These are phyloP conservation scores for Polypedilum vanderplanki DNA, from an alignment of 1,140 invertebrate genomes.

Conservation along the genomic window DNA sequence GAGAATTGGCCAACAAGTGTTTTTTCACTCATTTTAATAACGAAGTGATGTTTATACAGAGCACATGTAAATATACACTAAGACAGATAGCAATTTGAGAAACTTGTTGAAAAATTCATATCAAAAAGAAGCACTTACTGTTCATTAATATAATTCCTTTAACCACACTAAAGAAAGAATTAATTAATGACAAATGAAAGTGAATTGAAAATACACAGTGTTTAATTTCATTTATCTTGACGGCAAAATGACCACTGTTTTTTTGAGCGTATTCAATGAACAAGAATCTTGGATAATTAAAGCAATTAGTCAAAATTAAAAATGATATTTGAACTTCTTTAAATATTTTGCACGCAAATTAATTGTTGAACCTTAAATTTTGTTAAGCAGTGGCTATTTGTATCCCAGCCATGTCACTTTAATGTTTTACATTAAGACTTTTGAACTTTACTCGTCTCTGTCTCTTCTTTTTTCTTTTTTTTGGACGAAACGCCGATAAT, in stretches of 20 bases:
- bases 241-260: too few species aligned
- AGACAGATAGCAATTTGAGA: not conserved
- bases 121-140: not conserved
- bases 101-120: not conserved
- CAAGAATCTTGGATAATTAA: too few species aligned
- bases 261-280: too few species aligned
- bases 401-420: too few species aligned
- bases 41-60: not conserved
- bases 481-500: not conserved
- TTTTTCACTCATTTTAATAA: not conserved
- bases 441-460: too few species aligned
- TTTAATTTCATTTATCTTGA: too few species aligned
- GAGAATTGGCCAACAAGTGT: constrained; percentile 16
- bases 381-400: too few species aligned
- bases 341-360: too few species aligned
- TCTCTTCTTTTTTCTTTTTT: not conserved
- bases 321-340: too few species aligned
- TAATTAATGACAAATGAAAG: constrained; percentile 12
- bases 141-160: not conserved
- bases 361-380: too few species aligned
- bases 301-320: too few species aligned
- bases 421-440: too few species aligned
- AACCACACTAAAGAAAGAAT: not conserved
- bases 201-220: not conserved
- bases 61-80: constrained; percentile 7